Evolutionary conservation across 2,888 invertebrate genomes (phyloP).

Genomic region (Epinotia brunnichana): DNA sequence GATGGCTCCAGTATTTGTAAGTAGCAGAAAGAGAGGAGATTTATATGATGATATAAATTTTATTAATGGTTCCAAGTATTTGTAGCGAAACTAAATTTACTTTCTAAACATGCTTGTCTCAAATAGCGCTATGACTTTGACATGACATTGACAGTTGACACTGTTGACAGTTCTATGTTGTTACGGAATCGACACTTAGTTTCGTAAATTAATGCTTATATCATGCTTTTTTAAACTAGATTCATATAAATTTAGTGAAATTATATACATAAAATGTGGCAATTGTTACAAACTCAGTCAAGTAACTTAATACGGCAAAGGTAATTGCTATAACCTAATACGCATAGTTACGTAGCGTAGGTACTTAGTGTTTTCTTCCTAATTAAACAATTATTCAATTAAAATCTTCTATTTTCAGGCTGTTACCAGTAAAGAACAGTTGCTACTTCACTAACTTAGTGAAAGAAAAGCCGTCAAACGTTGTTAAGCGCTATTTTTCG

Average conservation of each 20-base stretch:
- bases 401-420: conserved; percentile 60
- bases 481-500: conserved; percentile 63
- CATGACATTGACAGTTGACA: conserved; percentile 22
- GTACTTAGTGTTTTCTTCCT: conserved; percentile 21
- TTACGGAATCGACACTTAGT: conserved; percentile 48
- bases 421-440: conserved; percentile 64
- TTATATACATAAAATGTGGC: conserved; percentile 68
- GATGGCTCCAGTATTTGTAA: too few relatives aligned
- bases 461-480: conserved; percentile 66
- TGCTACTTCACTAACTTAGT: conserved; percentile 62
- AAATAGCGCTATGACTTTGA: conserved; percentile 14
- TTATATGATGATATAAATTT: too few relatives aligned
- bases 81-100: neutral
- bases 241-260: conserved; percentile 33
- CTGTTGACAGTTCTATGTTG: conserved; percentile 26
- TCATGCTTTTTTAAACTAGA: conserved; percentile 53
- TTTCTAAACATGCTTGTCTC: neutral
- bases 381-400: conserved; percentile 5
- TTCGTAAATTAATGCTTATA: conserved; percentile 52
- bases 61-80: too few relatives aligned
- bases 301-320: conserved; percentile 68
- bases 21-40: too few relatives aligned
- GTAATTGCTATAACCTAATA: conserved; percentile 56
- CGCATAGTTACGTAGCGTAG: conserved; percentile 29
- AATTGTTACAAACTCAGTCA: conserved; percentile 68